phyloP scores from a whole-genome alignment of 2,113 vertebrate species.

The Hipposideros armiger region DNA sequence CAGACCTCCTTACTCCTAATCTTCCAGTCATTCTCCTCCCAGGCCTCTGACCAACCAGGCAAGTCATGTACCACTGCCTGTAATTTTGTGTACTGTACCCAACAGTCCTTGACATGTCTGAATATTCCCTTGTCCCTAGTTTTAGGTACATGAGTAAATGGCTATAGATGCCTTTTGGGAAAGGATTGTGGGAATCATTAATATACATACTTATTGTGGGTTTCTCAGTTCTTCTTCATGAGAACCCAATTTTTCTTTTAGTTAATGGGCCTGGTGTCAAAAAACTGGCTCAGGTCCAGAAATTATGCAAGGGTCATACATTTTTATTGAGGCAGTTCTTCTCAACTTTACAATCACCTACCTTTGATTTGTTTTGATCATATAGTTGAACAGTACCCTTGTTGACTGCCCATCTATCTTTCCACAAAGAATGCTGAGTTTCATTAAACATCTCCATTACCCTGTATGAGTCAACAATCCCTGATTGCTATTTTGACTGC shows the following conservation, averaged over 20 bases:
- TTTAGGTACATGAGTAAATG: background rate
- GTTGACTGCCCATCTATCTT: background rate
- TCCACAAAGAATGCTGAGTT: background rate
- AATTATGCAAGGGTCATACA: background rate
- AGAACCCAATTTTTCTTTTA: background rate
- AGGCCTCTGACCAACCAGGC: background rate
- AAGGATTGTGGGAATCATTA: background rate
- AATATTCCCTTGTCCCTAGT: background rate
- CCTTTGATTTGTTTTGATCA: background rate
- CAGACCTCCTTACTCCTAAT: background rate
- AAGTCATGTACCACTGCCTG: background rate
- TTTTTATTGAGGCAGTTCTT: slow-evolving; percentile 3
- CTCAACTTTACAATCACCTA: background rate
- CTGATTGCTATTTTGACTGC: background rate
- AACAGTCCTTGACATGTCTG: background rate
- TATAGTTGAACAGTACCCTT: background rate
- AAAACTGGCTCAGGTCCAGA: background rate
- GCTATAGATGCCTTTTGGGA: background rate
- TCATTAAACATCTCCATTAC: background rate
- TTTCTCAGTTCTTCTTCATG: background rate
- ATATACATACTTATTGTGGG: background rate
- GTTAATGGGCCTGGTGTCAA: background rate
- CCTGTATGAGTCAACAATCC: background rate
- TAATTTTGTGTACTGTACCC: background rate
- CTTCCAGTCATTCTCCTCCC: background rate